Base-by-base conservation (phyloP, 2,888 invertebrate genomes). In the Troides aeacus region DNA sequence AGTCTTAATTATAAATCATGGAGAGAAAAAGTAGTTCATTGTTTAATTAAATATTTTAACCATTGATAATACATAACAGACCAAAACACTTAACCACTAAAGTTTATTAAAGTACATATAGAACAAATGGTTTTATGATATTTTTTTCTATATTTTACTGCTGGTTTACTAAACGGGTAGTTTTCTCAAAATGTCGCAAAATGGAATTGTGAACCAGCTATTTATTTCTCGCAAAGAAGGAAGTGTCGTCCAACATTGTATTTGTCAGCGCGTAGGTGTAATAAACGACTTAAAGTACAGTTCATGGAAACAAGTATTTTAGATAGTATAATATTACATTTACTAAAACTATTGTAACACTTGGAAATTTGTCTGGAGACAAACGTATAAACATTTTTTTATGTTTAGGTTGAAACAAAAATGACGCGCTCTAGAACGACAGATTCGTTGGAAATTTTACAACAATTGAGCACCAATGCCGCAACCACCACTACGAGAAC, bases 391-490 rank as follows among this genome's bases (percentile, higher is more conserved):
- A 39, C 1, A 0, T 18, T 18, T n/a, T 53, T n/a, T 53, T n/a
- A 53, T 61, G 39, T 69, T 64, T 36, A 69, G 56, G 58, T 30
- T 30, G 57, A n/a, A 21, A 60, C 56, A 24, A 79, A 12, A 66
- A 90, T 92, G 91, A 82, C 85, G 69, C 82, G 85, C n/a, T 70
- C 82, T 8, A 82, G 86, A 6, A 81, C 86, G 10, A 72, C 77
- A 15, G 80, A 81, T 68, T 81, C 88, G 2, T 73, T 84, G 50
- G 80, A 81, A 62, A 74, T 88, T 68, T 74, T 89, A 74, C 85
- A 85, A 73, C 83, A 88, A 58, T 81, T 89, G 72, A 71, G 72
- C 59, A 81, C 76, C 23, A 76, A 77, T 66, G 70, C 72, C 50
- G 72, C 78, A 6, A 70, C 77, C 12, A 79, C 79, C 73, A 82